Evolutionary conservation across 1,140 invertebrate genomes (phyloP).

Genomic region (Aphelenchoides fujianensis): DNA sequence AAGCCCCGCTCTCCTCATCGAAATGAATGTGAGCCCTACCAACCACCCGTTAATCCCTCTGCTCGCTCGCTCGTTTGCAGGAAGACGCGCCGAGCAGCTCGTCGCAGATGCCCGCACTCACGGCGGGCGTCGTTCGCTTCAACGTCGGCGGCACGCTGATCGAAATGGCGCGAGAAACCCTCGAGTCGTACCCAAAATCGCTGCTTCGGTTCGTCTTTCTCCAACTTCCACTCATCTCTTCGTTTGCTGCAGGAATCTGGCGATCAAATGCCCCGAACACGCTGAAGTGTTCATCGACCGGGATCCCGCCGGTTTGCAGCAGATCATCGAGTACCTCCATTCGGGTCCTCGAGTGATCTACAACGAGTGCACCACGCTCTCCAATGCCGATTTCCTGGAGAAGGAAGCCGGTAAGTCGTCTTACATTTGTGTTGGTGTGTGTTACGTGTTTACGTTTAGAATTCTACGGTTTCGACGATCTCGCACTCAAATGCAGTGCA

Average conservation of each 20-base stretch:
- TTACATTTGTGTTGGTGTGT: not conserved
- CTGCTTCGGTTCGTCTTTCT: no score
- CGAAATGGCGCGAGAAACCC: constrained; percentile 19
- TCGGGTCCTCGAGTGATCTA: constrained; percentile 19
- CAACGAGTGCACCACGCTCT: constrained; percentile 4
- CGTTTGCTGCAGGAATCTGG: not conserved
- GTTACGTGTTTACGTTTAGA: no score
- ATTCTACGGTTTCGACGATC: constrained; percentile 26
- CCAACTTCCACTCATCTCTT: no score
- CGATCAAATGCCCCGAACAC: not conserved
- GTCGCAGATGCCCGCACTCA: constrained; percentile 5
- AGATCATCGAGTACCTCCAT: constrained; percentile 8
- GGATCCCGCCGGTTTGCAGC: constrained; percentile 18
- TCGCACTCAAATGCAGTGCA: constrained; percentile 20
- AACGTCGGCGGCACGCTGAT: constrained; percentile 23
- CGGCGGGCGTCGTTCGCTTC: not conserved
- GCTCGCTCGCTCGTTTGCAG: not conserved
- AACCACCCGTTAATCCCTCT: not conserved
- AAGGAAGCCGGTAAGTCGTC: constrained; percentile 21
- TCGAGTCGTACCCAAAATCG: constrained; percentile 13
- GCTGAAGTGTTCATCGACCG: constrained; percentile 28
- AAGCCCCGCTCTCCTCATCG: no score
- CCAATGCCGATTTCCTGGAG: constrained; percentile 23
- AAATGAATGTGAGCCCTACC: not conserved
- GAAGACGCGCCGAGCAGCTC: not conserved